phyloP scores from a whole-genome alignment of 2,888 invertebrate genomes.

The Leistus spinibarbis region DNA sequence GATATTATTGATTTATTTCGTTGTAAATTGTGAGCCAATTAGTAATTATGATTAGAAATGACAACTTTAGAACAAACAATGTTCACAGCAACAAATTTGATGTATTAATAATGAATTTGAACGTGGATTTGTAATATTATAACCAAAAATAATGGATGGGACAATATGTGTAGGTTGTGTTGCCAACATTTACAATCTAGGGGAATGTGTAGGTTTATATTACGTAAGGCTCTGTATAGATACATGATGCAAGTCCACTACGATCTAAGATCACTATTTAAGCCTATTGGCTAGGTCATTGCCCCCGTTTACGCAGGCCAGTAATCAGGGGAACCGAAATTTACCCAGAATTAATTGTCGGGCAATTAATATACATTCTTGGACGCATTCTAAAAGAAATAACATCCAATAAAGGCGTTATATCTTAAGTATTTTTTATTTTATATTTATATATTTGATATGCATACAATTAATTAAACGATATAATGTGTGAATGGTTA shows the following conservation, averaged over 20 bases:
- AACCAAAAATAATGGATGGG: not conserved
- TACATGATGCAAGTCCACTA: conserved; percentile 19
- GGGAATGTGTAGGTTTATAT: conserved; percentile 30
- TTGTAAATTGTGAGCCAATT: no score
- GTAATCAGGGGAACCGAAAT: conserved; percentile 6
- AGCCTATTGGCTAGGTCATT: conserved; percentile 27
- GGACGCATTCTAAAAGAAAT: no score
- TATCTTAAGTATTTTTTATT: no score
- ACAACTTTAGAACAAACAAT: no score
- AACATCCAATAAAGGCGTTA: no score
- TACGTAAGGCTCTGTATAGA: conserved; percentile 19
- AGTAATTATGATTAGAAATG: no score
- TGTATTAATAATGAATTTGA: not conserved
- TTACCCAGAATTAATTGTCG: not conserved
- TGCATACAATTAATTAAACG: not conserved
- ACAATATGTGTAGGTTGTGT: not conserved
- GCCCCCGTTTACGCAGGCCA: conserved; percentile 18
- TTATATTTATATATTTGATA: not conserved
- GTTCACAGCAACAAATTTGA: no score
- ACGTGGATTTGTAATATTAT: not conserved
- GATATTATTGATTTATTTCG: no score
- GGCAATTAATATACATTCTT: no score
- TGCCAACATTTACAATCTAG: not conserved
- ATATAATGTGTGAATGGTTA: not conserved
- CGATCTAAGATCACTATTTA: not conserved